These are phyloP conservation scores for Gyps fulvus DNA, from an alignment of 2,113 vertebrate species.

Conservation along the genomic window DNA sequence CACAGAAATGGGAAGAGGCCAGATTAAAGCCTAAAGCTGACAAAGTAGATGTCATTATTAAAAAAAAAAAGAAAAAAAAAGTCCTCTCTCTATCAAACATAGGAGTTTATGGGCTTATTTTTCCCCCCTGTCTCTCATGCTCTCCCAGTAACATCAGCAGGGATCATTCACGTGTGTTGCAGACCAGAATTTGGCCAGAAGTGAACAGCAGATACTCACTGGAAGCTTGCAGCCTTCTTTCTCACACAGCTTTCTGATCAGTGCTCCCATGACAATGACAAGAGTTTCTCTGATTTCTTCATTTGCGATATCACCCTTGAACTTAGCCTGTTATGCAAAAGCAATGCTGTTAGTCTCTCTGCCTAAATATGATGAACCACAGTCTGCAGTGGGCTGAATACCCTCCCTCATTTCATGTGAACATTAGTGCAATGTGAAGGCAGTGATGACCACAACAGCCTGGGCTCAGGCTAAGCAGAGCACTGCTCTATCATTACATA, in stretches of 20 bases:
- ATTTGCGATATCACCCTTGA: conserved; percentile 82
- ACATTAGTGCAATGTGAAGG: background rate
- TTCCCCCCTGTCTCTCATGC: background rate
- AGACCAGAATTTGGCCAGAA: background rate
- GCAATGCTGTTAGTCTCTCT: background rate
- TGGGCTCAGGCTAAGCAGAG: background rate
- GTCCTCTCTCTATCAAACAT: background rate
- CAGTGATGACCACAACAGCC: background rate
- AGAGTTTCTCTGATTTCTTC: conserved; percentile 90
- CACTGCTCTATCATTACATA: background rate
- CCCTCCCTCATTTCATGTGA: background rate
- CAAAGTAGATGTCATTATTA: background rate
- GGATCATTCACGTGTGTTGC: background rate
- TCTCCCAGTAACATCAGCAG: background rate
- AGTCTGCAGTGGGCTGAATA: background rate
- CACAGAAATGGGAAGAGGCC: background rate
- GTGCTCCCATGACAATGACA: conserved; percentile 88
- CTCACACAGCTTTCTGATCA: conserved; percentile 88
- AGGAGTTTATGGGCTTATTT: background rate
- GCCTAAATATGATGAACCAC: background rate
- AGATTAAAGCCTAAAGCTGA: background rate
- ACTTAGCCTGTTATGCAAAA: conserved; percentile 77
- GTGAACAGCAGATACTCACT: conserved; percentile 72
- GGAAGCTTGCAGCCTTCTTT: conserved; percentile 85
- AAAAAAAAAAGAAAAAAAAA: background rate